These are phyloP conservation scores for Phaetusa simplex DNA, from an alignment of 2,113 vertebrate species.

Conservation along the genomic window DNA sequence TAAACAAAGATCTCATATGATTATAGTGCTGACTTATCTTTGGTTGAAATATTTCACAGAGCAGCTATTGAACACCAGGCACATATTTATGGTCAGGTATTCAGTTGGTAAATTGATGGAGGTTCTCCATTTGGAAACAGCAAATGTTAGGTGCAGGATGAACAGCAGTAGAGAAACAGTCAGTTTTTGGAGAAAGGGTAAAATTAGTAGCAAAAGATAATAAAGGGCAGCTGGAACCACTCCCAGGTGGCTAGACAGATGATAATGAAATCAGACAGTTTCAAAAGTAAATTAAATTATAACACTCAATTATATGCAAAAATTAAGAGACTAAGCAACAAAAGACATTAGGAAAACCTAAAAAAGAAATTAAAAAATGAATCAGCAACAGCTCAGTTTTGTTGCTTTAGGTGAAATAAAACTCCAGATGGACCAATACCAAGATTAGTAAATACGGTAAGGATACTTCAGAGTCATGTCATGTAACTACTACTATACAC, in stretches of 20 bases:
- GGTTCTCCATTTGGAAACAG: background rate
- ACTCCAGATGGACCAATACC: background rate
- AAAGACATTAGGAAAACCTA: background rate
- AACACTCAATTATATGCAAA: background rate
- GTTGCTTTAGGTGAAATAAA: background rate
- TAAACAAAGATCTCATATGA: background rate
- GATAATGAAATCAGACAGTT: background rate
- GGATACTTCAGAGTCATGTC: background rate
- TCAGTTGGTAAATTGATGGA: background rate
- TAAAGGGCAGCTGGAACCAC: background rate
- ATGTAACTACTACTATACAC: background rate
- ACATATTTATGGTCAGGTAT: background rate
- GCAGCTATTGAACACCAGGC: background rate
- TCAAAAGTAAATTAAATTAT: background rate
- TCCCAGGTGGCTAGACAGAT: background rate
- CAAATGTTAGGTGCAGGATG: background rate
- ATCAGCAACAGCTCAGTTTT: background rate
- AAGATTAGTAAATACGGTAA: background rate
- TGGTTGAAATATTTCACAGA: background rate
- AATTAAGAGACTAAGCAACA: background rate
- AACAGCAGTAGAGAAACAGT: background rate
- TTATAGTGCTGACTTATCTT: background rate
- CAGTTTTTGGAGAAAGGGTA: background rate
- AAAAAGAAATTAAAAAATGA: background rate
- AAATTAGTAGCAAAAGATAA: background rate